Evolutionary conservation across 2,888 invertebrate genomes (phyloP).

Genomic region (Chrysotoxum bicinctum): DNA sequence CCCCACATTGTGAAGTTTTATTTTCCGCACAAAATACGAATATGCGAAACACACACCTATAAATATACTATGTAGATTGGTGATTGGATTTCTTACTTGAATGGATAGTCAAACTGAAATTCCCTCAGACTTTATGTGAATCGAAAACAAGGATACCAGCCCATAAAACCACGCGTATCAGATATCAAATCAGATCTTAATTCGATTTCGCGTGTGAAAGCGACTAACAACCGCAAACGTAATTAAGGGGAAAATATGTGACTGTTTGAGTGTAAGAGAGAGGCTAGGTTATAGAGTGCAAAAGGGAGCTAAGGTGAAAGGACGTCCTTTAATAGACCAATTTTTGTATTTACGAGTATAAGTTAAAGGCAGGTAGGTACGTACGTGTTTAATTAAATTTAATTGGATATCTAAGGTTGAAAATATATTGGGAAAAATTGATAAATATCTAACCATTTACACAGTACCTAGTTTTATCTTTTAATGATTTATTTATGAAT

Average conservation of each 20-base stretch:
- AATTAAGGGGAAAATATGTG: slow-evolving; percentile 32
- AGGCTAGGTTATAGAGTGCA: neutral
- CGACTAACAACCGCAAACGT: slow-evolving; percentile 8
- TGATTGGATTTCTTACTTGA: too few species aligned
- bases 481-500: neutral
- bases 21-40: neutral
- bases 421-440: neutral
- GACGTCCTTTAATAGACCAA: neutral
- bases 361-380: neutral
- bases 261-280: neutral
- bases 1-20: neutral
- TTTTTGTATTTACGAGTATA: neutral
- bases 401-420: neutral
- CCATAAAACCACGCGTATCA: slow-evolving; percentile 6
- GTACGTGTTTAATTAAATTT: neutral
- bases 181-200: slow-evolving; percentile 47
- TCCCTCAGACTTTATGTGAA: neutral
- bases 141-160: neutral
- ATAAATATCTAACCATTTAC: neutral
- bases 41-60: neutral
- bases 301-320: too few species aligned
- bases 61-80: neutral
- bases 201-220: slow-evolving; percentile 55
- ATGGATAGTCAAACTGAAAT: neutral
- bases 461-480: too few species aligned